Base-by-base conservation (phyloP, 2,797 vertebrate genomes). In the Pangasius larnaudii region DNA sequence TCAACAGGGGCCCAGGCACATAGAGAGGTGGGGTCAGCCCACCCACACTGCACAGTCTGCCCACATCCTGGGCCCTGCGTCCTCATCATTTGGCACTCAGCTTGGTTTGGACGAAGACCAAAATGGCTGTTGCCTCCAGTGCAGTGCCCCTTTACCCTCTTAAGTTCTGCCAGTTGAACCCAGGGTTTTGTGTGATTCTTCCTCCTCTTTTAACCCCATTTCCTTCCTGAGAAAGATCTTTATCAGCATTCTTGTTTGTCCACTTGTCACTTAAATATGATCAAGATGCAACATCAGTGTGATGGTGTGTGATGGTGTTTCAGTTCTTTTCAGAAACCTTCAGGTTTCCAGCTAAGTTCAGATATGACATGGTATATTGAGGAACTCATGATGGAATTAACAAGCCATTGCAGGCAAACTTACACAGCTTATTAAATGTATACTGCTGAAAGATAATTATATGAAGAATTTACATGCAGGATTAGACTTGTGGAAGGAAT, bases 31-130 rank as follows among this genome's bases (percentile, higher is more conserved):
- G 88, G 89, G 86, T 90, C 87, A 91, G 90, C 86, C 90, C 91
- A 92, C 91, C 89, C 91, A 91, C 81, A 69, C 88, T 91, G 89
- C 86, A 82, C 79, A 89, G 89, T 90, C 88, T 91, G 89, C 86
- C 85, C 87, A 89, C 85, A 90, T 92, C 89, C 80, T 89, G 90
- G 86, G 88, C 89, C 86, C 88, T 89, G 88, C 88, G 90, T 90
- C 89, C 89, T 91, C 89, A 89, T 92, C 89, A 86, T 88, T 91
- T 92, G 91, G 91, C 91, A 91, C 86, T 91, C 85, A 61, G 71
- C 46, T 72, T 86, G 83, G 83, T 89, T 89, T 92, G 91, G 91
- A 92, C 27, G n/a, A 85, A 85, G 61, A 90, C 89, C 90, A 92
- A 88, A 85, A 89, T 91, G 89, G 90, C 89, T 86, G 89, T 85